phyloP scores from a whole-genome alignment of 2,797 vertebrate species.

The Lacerta bilineata region DNA sequence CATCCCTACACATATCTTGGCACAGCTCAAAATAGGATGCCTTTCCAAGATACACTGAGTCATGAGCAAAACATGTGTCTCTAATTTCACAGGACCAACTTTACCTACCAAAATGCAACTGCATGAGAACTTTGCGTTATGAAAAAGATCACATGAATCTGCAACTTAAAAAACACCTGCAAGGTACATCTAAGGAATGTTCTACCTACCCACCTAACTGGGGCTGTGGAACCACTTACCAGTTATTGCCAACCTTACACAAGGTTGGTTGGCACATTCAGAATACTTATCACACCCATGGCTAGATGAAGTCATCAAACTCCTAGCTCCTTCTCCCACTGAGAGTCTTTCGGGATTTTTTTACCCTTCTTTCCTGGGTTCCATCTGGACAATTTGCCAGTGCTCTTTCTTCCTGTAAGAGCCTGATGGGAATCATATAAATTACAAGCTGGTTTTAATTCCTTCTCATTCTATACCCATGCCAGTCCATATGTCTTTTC shows the following conservation, averaged over 20 bases:
- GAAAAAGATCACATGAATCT: background rate
- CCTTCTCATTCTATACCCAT: background rate
- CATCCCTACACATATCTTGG: background rate
- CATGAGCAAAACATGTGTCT: background rate
- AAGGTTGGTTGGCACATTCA: background rate
- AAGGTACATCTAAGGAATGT: background rate
- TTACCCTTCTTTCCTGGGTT: background rate
- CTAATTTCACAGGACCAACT: background rate
- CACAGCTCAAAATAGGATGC: background rate
- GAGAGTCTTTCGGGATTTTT: background rate
- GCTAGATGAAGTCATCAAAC: background rate
- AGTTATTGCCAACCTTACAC: background rate
- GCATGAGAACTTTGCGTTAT: background rate
- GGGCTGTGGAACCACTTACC: background rate
- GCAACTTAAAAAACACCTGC: background rate
- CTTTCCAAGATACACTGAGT: background rate
- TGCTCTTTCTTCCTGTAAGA: background rate
- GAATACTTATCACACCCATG: background rate
- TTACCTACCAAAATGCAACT: background rate
- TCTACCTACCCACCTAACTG: background rate
- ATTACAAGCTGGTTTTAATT: background rate
- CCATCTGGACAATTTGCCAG: background rate
- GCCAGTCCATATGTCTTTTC: conserved; percentile 1
- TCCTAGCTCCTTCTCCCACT: background rate
- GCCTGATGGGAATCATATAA: background rate